Evolutionary conservation across 2,113 vertebrate genomes (phyloP), one percentile per base, ranked within the genome.

Genomic region (Pteropus alecto): DNA sequence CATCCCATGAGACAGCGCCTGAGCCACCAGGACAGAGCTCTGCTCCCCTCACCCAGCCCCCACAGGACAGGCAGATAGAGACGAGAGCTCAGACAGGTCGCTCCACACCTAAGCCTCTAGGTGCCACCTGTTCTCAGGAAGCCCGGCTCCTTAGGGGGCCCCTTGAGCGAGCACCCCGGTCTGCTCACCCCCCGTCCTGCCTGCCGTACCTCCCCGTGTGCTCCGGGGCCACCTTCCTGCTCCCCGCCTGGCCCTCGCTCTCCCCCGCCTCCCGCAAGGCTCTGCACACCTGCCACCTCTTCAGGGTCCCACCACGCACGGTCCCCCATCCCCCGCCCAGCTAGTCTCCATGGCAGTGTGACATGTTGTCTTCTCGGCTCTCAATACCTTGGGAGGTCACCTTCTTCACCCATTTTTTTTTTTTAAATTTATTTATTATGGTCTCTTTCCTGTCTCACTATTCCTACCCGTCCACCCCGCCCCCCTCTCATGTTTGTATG

Each of bases 371-470:
- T 33, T 35, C 51, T 56, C 0, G 12, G 14, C 28, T 26, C 26
- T 26, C 6, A 13, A 7, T 12, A 4, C 33, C 16, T 6, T 12
- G 41, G 79, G 12, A 35, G 10, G 10, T 0, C 9, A 10, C 26
- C 38, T 30, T 18, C 81, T 33, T 26, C 11, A 76, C 1, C 30
- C 35, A 0, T 9, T 13, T 13, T 21, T 4, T 5, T 58, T 14
- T 21, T 15, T 56, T 18, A 21, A 19, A 19, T 56, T 56, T 56
- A 56, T 6, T 7, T 9, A 3, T 26, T 30, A 8, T 7, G 15
- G 22, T 22, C 33, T 71, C 61, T 41, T 41, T 76, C 60, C 18
- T 14, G 41, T 48, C n/a, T 22, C 54, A 6, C 35, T 22, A 26
- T 15, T 33, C 30, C 33, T 15, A 33, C 30, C 14, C 0, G 5